Base-by-base conservation (phyloP, 1,140 invertebrate genomes). In the Maconellicoccus hirsutus region DNA sequence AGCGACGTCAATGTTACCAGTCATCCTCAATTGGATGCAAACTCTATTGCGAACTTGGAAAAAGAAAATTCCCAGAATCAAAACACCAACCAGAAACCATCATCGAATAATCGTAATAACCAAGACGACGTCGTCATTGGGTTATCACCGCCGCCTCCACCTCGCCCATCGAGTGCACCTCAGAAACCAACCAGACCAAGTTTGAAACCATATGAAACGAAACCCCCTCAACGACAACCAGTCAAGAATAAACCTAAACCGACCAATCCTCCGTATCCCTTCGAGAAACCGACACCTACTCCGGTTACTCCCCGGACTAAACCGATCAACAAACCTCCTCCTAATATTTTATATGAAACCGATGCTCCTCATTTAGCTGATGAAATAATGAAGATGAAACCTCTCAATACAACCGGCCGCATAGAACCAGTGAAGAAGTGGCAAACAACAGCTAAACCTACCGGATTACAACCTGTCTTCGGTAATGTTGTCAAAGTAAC, bases 231-330 rank as follows among this genome's bases (percentile, higher is more conserved):
- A 66, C 19, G 19, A n/a, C 72, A 59, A 70, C 75, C 73, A 70
- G 66, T 66, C 19, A 70, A 72, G 29, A 42, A 33, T 22, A 72
- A 69, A 52, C 66, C 26, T 33, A 29, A 59, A 66, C 33, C 72
- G 0, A 63, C 70, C 25, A 0, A 29, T 22, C 76, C 77, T 59
- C 78, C 78, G 69, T 78, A 79, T 70, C 76, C 75, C 71, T 77
- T 77, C 74, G 77, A 78, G 75, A 71, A 73, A 23, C 75, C 76
- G 39, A 38, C 63, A 33, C 16, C 72, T 22, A 69, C 71, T 69
- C 19, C 61, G 33, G 39, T 22, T 33, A 61, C 39, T 10, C 19
- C 22, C 10, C 71, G 69, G 29, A n/a, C n/a, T 21, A 39, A 72
- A 29, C 69, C 66, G 23, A 66, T 66, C 22, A 26, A 25, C 22